These are phyloP conservation scores for Adrianichthys oophorus DNA, from an alignment of 2,797 vertebrate genomes.

Conservation along the genomic window DNA sequence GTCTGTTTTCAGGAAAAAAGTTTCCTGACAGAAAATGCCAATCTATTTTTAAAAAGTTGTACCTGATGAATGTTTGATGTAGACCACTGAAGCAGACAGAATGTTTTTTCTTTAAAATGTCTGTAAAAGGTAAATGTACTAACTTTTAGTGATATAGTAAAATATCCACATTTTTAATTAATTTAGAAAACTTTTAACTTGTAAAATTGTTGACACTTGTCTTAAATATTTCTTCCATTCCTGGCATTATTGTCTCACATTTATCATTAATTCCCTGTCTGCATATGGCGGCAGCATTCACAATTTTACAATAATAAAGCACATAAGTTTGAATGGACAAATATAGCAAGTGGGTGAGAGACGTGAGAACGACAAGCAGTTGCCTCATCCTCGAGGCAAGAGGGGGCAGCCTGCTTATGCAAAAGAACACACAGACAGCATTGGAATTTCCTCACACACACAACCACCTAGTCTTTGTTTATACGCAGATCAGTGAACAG, in stretches of 20 bases:
- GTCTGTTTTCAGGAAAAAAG: no score
- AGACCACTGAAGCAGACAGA: no score
- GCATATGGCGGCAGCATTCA: background rate
- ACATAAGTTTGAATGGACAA: constrained; percentile 49
- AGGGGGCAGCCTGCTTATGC: constrained; percentile 63
- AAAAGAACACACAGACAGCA: constrained; percentile 35
- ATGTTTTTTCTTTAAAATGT: no score
- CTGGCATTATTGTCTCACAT: constrained; percentile 5
- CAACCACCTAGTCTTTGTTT: constrained; percentile 41
- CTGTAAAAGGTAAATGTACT: no score
- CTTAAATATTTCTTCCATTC: background rate
- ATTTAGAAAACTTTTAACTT: no score
- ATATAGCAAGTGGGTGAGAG: constrained; percentile 22
- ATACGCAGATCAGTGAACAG: constrained; percentile 32
- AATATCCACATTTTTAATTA: no score
- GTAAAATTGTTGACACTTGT: no score
- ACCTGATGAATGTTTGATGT: no score
- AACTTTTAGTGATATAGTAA: no score
- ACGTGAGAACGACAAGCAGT: constrained; percentile 69
- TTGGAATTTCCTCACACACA: constrained; percentile 9
- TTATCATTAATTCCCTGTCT: constrained; percentile 37
- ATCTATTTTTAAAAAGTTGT: no score
- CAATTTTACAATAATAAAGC: constrained; percentile 20
- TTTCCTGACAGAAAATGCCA: no score
- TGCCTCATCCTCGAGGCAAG: constrained; percentile 62